These are phyloP conservation scores for Drosophila buzzatii DNA, from an alignment of 2,888 invertebrate genomes.

Conservation along the genomic window DNA sequence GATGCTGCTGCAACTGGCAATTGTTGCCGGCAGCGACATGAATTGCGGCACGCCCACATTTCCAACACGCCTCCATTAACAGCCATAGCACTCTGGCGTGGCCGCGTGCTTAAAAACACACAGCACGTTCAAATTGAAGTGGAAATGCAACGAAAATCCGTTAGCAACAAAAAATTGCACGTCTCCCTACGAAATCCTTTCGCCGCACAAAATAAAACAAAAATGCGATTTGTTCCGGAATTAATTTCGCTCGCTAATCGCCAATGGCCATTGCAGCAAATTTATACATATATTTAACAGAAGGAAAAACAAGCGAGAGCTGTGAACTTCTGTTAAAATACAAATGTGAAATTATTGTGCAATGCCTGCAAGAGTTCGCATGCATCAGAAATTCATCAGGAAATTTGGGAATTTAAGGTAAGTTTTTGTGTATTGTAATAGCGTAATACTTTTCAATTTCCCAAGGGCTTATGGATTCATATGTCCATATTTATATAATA, in stretches of 20 bases:
- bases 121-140: conserved; percentile 76
- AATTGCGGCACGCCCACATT: conserved; percentile 13
- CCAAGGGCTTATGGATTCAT: background rate
- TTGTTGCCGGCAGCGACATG: conserved; percentile 60
- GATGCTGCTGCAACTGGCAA: conserved; percentile 64
- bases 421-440: background rate
- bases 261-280: conserved; percentile 9
- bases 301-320: background rate
- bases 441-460: background rate
- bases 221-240: background rate
- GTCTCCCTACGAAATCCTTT: conserved; percentile 23
- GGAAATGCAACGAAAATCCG: conserved; percentile 63
- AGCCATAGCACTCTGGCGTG: background rate
- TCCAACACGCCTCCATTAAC: conserved; percentile 9
- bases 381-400: background rate
- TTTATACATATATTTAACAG: background rate
- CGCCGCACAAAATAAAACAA: background rate
- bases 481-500: background rate
- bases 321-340: background rate
- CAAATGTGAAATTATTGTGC: background rate
- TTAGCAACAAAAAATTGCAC: conserved; percentile 12
- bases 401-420: background rate
- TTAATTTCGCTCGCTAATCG: conserved; percentile 25
- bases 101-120: conserved; percentile 70
- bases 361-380: background rate